Evolutionary conservation across 2,888 invertebrate genomes (phyloP), one percentile per base, ranked within the genome.

Genomic region (Xylocampa areola): DNA sequence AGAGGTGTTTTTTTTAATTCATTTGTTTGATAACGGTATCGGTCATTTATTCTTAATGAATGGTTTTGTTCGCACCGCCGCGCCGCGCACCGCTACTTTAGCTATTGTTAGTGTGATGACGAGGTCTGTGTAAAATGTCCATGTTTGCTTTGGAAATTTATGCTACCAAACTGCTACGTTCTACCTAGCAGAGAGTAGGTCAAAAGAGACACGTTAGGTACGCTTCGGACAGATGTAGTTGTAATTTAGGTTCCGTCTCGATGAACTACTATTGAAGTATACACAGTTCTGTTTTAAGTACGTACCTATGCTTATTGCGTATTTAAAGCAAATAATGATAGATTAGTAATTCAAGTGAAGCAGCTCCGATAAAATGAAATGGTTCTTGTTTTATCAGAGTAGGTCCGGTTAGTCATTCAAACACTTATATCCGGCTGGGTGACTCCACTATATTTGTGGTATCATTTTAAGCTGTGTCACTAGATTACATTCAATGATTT

Each of bases 1-100:
- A 78, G 79, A 41, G 74, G 58, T 40, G 41, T 40, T 58, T 53
- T 66, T 63, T 73, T 80, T 75, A 59, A 67, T 70, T 74, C 73
- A 68, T 73, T 77, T 69, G 64, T 67, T 49, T 70, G 78, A 77
- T 80, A 82, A 80, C 80, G 77, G 80, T 76, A 76, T 71, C 66
- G 58, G 66, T 62, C 58, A 66, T 50, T 62, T 51, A 52, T 44
- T 44, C 4, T 29, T 45, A 59, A 61, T 47, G 29, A 60, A 54
- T 54, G 32, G 65, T 62, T 55, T 64, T 57, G 52, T 68, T 71
- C 58, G 41, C 39, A 41, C 1, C 4, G 55, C 27, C 27, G 13
- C 8, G 8, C 7, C 8, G 29, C 23, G n/a, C 44, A 23, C 14
- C 13, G 43, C 27, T 25, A 19, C 16, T 27, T 2, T 10, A 6